Base-by-base conservation (phyloP, 2,888 invertebrate genomes). In the Diarsia mendica region DNA sequence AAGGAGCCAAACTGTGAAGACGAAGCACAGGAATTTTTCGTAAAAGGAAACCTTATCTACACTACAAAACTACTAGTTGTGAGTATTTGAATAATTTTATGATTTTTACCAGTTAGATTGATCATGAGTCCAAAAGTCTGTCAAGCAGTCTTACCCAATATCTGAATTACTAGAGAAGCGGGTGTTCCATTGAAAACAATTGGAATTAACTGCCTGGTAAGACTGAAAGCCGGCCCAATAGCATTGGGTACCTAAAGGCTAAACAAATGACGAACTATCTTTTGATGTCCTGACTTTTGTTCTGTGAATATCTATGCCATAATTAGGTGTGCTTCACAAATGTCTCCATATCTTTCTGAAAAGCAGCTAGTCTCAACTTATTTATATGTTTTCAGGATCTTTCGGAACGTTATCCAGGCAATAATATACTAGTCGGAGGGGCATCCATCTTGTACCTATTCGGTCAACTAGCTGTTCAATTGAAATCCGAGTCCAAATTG, bases 361-460 rank as follows among this genome's bases (percentile, higher is more conserved):
- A 39, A n/a, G 39, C 39, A 61, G 6, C 39, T 61, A 11, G n/a
- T 39, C 18, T n/a, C 1, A 60, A 75, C 20, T 46, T 46, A n/a
- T n/a, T 48, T 44, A 23, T 10, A 65, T 48, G 28, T 39, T 28
- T 68, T 15, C 63, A 89, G 89, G 83, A 79, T 58, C 53, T 67
- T 13, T 46, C 76, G 2, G 49, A 67, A 39, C 51, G 20, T 2
- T 65, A 77, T 2, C 80, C 82, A 20, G 71, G 66, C 9, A 61
- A 33, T 11, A 83, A 75, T 49, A 60, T 75, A 0, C 11, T 89
- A 11, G 68, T 70, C 18, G 84, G 87, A 15, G 82, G 80, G 4
- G 63, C 75, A 23, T 80, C 84, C 8, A 60, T 78, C 1, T 68
- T 86, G 18, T 61, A 39, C 3, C 67, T 83, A 3, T 28, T 85